Percentiles rank a stretch among this genome's conserved stretches.
phyloP scores from a whole-genome alignment of 2,797 vertebrate species.

The Notamacropus eugenii region DNA sequence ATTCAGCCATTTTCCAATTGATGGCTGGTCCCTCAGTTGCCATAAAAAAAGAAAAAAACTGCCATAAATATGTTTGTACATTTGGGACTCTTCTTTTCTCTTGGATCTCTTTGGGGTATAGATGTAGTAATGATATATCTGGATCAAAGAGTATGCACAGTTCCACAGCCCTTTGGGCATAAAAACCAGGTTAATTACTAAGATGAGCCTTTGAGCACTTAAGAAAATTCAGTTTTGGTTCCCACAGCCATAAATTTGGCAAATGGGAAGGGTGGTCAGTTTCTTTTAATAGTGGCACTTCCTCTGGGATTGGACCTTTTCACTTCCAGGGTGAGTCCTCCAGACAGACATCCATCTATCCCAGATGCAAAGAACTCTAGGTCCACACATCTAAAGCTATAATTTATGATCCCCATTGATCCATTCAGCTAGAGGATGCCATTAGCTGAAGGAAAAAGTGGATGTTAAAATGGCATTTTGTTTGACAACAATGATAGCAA shows the following conservation, averaged over 20 bases:
- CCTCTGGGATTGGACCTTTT: neutral
- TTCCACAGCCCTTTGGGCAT: neutral
- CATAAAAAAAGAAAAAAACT: neutral
- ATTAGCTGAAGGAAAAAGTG: neutral
- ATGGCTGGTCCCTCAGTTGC: neutral
- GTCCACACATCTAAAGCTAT: neutral
- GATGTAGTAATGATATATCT: neutral
- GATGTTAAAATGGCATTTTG: neutral
- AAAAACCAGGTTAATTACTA: neutral
- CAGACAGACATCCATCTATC: neutral
- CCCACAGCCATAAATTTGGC: neutral
- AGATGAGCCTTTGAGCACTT: neutral
- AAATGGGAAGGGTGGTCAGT: neutral
- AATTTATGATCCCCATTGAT: neutral
- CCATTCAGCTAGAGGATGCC: neutral
- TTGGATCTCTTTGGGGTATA: neutral
- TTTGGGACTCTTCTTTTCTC: neutral
- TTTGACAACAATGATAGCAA: neutral
- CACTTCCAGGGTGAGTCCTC: neutral
- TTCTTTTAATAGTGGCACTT: neutral
- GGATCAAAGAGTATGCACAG: neutral
- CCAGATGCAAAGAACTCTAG: neutral
- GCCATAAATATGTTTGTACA: neutral
- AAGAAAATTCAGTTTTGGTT: neutral
- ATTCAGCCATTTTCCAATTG: neutral